Evolutionary conservation across 2,888 invertebrate species (phyloP).

Genomic region (Coecobrya sp.): DNA sequence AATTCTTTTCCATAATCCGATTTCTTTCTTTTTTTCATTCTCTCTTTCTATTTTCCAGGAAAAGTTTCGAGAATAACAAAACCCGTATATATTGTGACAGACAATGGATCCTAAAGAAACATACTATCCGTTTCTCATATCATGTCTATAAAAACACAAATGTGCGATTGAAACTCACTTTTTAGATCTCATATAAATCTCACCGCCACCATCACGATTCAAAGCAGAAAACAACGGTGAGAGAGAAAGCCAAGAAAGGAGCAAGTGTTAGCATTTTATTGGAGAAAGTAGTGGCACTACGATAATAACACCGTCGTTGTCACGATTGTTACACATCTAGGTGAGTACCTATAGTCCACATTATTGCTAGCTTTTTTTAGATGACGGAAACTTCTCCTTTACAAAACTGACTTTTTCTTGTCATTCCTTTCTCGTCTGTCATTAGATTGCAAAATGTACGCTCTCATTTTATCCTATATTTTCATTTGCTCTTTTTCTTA

Average conservation of each 20-base stretch:
- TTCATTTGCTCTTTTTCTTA: slow-evolving; percentile 65
- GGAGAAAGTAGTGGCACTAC: slow-evolving; percentile 19
- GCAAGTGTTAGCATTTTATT: slow-evolving; percentile 33
- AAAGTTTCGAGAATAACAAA: slow-evolving; percentile 63
- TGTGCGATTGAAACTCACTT: slow-evolving; percentile 62
- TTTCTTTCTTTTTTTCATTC: slow-evolving; percentile 43
- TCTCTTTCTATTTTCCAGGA: background rate
- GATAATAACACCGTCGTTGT: slow-evolving; percentile 34
- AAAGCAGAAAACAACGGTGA: slow-evolving; percentile 4
- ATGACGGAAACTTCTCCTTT: slow-evolving; percentile 10
- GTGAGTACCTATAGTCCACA: slow-evolving; percentile 9
- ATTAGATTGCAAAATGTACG: slow-evolving; percentile 40
- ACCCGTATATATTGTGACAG: slow-evolving; percentile 49
- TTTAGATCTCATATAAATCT: slow-evolving; percentile 67
- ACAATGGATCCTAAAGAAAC: slow-evolving; percentile 36
- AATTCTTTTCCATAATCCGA: slow-evolving; percentile 75
- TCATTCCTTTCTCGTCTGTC: slow-evolving; percentile 54
- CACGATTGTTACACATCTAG: slow-evolving; percentile 36
- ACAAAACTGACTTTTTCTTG: slow-evolving; percentile 39
- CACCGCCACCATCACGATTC: slow-evolving; percentile 28
- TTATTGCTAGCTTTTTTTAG: background rate
- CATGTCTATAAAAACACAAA: slow-evolving; percentile 70
- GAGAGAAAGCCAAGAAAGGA: background rate
- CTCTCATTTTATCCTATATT: slow-evolving; percentile 34
- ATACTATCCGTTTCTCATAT: slow-evolving; percentile 69